Percentiles rank a stretch among this genome's conserved stretches.
phyloP scores from a whole-genome alignment of 64 coral and sea anemone genomes.

The Porites lutea region DNA sequence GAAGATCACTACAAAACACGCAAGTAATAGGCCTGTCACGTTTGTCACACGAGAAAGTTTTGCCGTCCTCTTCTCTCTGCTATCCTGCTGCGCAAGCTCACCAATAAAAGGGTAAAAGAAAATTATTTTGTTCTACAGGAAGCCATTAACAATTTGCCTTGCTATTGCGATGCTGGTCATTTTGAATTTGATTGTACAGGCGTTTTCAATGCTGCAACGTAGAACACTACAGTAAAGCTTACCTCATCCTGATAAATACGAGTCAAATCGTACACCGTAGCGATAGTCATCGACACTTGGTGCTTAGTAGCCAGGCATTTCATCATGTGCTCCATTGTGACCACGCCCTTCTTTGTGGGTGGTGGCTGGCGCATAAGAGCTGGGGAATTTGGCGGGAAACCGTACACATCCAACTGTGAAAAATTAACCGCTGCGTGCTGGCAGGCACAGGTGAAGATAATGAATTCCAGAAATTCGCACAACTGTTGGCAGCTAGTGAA shows the following conservation, averaged over 20 bases:
- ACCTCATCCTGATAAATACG: constrained; percentile 83
- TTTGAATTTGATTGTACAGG: too few relatives aligned
- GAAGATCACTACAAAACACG: too few relatives aligned
- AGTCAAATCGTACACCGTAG: constrained; percentile 74
- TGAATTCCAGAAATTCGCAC: constrained; percentile 43
- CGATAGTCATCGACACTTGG: constrained; percentile 73
- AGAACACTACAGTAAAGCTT: neutral
- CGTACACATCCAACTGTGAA: constrained; percentile 77
- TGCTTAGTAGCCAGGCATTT: constrained; percentile 73
- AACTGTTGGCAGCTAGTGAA: constrained; percentile 63
- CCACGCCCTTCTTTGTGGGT: constrained; percentile 75
- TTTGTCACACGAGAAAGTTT: too few relatives aligned
- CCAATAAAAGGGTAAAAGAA: too few relatives aligned
- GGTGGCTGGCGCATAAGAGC: constrained; percentile 82
- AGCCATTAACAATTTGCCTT: too few relatives aligned
- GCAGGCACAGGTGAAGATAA: constrained; percentile 87
- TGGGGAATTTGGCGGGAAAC: constrained; percentile 88
- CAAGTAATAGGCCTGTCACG: too few relatives aligned
- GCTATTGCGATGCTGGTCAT: too few relatives aligned
- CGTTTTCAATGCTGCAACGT: too few relatives aligned
- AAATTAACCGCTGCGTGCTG: constrained; percentile 95
- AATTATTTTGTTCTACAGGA: too few relatives aligned
- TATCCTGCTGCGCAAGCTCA: too few relatives aligned
- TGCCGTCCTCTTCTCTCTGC: too few relatives aligned
- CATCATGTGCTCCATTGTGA: constrained; percentile 68